Percentiles rank a stretch among this genome's conserved stretches.
Evolutionary conservation across 30 jellyfish, hydroid and myxozoan genomes (phyloP).

Genomic region (Hydractinia symbiolongicarpus): DNA sequence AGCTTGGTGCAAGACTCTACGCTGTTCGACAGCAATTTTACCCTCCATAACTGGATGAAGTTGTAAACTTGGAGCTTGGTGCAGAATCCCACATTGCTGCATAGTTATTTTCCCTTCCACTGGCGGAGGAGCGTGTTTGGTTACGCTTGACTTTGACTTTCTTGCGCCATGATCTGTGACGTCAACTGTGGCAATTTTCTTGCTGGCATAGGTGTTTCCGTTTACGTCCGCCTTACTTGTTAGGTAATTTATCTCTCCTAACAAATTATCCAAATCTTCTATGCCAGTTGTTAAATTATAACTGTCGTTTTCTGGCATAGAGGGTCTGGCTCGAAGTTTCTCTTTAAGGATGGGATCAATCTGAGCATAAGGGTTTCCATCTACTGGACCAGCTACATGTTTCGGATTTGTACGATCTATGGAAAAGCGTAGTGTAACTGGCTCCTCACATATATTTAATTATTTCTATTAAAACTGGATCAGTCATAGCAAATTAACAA

Average conservation of each 20-base stretch:
- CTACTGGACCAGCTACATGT: constrained; percentile 81
- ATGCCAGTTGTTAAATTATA: constrained; percentile 58
- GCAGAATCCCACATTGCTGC: not conserved
- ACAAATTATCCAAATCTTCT: constrained; percentile 63
- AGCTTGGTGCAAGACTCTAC: not conserved
- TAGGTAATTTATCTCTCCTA: constrained; percentile 49
- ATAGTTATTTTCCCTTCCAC: not conserved
- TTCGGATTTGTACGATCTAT: constrained; percentile 40
- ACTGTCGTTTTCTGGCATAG: not conserved
- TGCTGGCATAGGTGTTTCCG: not conserved
- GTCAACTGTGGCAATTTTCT: not conserved
- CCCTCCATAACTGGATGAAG: not conserved
- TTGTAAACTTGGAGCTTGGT: constrained; percentile 18
- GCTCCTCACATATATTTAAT: not conserved
- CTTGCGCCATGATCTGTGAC: not conserved
- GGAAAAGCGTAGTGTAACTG: not conserved
- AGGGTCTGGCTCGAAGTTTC: constrained; percentile 18
- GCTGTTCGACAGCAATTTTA: not conserved
- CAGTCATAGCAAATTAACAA: not conserved
- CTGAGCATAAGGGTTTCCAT: constrained; percentile 91
- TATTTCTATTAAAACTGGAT: not conserved
- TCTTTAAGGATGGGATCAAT: constrained; percentile 31
- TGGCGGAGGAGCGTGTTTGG: not conserved
- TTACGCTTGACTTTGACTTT: not conserved
- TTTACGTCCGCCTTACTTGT: not conserved